Percentiles rank a stretch among this genome's conserved stretches.
phyloP scores from a whole-genome alignment of 2,888 invertebrate genomes.

The Trichopoda pennipes region DNA sequence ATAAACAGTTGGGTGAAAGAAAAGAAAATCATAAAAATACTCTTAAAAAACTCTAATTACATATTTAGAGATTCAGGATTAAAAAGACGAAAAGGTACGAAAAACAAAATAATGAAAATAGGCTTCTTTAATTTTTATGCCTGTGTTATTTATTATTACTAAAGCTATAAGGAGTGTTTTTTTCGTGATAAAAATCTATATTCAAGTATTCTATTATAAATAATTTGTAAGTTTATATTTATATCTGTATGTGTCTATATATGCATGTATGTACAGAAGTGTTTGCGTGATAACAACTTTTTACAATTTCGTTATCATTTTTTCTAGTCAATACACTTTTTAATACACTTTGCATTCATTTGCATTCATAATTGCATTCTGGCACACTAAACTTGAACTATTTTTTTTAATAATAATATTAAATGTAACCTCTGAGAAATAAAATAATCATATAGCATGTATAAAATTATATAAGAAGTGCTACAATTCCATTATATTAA shows the following conservation, averaged over 20 bases:
- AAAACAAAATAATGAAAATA: not conserved
- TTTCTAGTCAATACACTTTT: slow-evolving; percentile 15
- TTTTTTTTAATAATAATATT: no score
- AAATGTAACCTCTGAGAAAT: not conserved
- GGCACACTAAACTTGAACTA: not conserved
- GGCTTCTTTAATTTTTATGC: not conserved
- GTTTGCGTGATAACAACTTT: slow-evolving; percentile 2
- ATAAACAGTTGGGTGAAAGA: slow-evolving; percentile 54
- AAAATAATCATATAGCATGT: not conserved
- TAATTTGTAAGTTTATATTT: not conserved
- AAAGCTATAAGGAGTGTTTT: slow-evolving; percentile 24
- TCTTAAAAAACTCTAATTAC: slow-evolving; percentile 7
- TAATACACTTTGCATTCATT: slow-evolving; percentile 33
- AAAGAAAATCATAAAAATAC: slow-evolving; percentile 1
- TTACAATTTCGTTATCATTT: slow-evolving; percentile 58
- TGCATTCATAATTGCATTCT: not conserved
- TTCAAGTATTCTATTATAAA: no score
- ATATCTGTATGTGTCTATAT: not conserved
- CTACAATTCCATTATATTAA: slow-evolving; percentile 11
- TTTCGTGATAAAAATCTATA: slow-evolving; percentile 17
- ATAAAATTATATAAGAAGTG: slow-evolving; percentile 25
- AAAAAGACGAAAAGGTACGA: not conserved
- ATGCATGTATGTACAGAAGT: not conserved
- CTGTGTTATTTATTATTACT: not conserved
- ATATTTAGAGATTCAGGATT: not conserved